These are phyloP conservation scores for Eonycteris spelaea DNA, from an alignment of 2,113 vertebrate species.

Conservation along the genomic window DNA sequence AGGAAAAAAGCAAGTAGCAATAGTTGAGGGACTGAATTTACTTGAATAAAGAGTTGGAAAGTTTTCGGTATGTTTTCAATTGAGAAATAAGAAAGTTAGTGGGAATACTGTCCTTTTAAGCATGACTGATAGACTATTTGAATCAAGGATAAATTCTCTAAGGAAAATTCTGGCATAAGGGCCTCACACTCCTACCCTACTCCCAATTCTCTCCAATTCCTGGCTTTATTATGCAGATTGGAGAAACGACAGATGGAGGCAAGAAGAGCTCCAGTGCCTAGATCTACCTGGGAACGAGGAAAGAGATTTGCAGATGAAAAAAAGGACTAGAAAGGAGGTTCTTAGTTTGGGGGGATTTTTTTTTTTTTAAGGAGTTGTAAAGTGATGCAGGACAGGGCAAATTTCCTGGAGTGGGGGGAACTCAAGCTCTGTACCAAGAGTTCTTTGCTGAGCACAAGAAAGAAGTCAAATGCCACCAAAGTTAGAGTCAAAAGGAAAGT, in stretches of 20 bases:
- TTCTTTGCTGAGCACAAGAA: too few species aligned
- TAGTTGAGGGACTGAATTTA: background rate
- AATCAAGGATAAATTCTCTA: background rate
- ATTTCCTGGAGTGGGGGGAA: too few species aligned
- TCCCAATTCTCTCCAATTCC: background rate
- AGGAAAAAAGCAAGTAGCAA: background rate
- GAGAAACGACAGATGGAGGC: background rate
- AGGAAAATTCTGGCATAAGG: background rate
- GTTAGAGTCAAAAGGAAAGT: too few species aligned
- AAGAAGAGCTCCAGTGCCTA: background rate
- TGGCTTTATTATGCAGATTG: background rate
- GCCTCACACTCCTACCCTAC: background rate
- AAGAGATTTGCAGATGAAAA: background rate
- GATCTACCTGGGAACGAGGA: background rate
- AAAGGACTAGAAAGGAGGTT: background rate
- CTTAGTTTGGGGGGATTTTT: background rate
- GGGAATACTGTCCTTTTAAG: background rate
- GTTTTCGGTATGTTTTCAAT: background rate
- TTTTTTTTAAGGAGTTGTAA: background rate
- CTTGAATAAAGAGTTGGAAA: background rate
- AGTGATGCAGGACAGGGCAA: too few species aligned
- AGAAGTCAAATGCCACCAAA: too few species aligned
- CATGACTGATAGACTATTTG: background rate
- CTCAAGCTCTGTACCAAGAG: too few species aligned
- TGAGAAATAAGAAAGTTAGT: background rate